These are phyloP conservation scores for Gymnorhina tibicen DNA, from an alignment of 2,113 vertebrate species.

Conservation along the genomic window DNA sequence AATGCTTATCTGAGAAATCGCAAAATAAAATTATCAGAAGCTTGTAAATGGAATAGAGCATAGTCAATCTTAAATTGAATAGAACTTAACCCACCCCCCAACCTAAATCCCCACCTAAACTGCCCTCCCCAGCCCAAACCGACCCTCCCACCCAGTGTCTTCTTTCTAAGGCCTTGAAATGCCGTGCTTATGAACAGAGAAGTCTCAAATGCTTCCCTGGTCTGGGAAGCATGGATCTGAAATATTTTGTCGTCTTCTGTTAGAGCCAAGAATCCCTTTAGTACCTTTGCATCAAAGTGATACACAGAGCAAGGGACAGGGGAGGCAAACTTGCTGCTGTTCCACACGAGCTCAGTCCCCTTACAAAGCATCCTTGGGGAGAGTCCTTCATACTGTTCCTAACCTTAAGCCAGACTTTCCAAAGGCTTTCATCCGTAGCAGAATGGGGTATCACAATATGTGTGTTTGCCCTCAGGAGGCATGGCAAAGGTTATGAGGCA, in stretches of 20 bases:
- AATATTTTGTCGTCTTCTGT: background rate
- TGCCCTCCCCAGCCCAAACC: background rate
- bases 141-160: background rate
- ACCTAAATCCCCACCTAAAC: background rate
- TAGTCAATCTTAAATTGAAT: background rate
- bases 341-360: background rate
- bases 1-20: background rate
- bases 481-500: conserved; percentile 57
- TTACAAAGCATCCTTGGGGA: conserved; percentile 9
- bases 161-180: conserved; percentile 26
- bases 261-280: conserved; percentile 8
- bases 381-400: background rate
- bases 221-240: background rate
- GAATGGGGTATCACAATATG: conserved; percentile 36
- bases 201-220: background rate
- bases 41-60: background rate
- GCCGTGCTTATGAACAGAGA: background rate
- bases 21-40: background rate
- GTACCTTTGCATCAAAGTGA: background rate
- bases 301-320: background rate
- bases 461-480: conserved; percentile 58
- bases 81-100: background rate
- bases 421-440: conserved; percentile 47
- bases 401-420: conserved; percentile 53
- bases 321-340: background rate